phyloP scores from a whole-genome alignment of 1,140 invertebrate species.

The Drosophila malerkotliana region DNA sequence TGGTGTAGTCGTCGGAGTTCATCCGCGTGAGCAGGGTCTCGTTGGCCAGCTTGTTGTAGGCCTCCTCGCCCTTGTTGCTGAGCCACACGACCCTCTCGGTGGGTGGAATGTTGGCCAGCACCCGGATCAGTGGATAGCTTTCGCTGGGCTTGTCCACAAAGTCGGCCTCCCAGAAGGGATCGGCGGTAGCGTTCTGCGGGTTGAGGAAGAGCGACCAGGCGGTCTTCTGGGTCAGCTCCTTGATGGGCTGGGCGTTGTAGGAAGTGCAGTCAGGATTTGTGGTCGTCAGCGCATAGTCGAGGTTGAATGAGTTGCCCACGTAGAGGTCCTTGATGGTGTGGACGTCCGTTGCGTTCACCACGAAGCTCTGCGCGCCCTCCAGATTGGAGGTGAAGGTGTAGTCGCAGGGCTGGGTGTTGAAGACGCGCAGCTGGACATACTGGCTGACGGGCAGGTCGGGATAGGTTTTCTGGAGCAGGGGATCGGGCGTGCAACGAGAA shows the following conservation, averaged over 20 bases:
- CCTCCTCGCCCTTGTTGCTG: slow-evolving; percentile 37
- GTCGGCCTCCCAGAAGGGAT: slow-evolving; percentile 46
- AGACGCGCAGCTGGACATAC: slow-evolving; percentile 88
- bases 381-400: slow-evolving; percentile 61
- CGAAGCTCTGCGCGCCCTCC: slow-evolving; percentile 22
- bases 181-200: slow-evolving; percentile 11
- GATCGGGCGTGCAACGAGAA: slow-evolving; percentile 53
- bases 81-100: slow-evolving; percentile 38
- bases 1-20: slow-evolving; percentile 83
- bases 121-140: slow-evolving; percentile 63
- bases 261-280: slow-evolving; percentile 17
- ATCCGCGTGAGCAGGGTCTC: slow-evolving; percentile 57
- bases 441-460: slow-evolving; percentile 86
- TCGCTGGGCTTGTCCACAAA: slow-evolving; percentile 72
- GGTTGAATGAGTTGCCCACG: background rate
- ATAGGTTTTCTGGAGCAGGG: slow-evolving; percentile 85
- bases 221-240: slow-evolving; percentile 10
- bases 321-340: slow-evolving; percentile 76
- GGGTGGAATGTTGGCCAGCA: slow-evolving; percentile 51
- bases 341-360: slow-evolving; percentile 62
- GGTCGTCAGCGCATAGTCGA: slow-evolving; percentile 22
- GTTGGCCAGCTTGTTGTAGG: slow-evolving; percentile 37
- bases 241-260: background rate
- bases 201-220: slow-evolving; percentile 85
- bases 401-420: slow-evolving; percentile 86